These are phyloP conservation scores for Trachythela sp. DNA, from an alignment of 64 coral and sea anemone genomes.

Conservation along the genomic window DNA sequence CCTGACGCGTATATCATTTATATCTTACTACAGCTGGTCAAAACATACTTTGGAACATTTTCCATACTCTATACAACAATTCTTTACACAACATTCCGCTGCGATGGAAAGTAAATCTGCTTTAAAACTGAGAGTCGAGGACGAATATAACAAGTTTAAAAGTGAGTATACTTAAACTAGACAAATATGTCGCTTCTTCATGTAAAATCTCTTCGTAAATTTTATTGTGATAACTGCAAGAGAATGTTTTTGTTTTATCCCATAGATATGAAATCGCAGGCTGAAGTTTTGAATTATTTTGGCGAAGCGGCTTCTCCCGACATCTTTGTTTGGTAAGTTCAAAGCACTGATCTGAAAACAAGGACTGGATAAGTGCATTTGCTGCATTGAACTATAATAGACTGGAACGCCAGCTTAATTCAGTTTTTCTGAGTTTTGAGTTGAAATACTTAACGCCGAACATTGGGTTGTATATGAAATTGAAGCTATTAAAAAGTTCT, in stretches of 20 bases:
- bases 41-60: constrained; percentile 78
- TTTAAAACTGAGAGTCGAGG: constrained; percentile 66
- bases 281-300: constrained; percentile 74
- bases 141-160: constrained; percentile 79
- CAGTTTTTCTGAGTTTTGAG: too few relatives aligned
- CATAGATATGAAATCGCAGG: constrained; percentile 82
- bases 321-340: constrained; percentile 90
- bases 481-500: too few relatives aligned
- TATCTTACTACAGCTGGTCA: constrained; percentile 63
- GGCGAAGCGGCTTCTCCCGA: constrained; percentile 79
- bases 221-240: not conserved
- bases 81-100: constrained; percentile 67
- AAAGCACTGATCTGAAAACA: not conserved
- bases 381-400: too few relatives aligned
- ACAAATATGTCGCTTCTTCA: too few relatives aligned
- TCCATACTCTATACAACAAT: constrained; percentile 69
- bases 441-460: too few relatives aligned
- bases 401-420: too few relatives aligned
- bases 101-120: constrained; percentile 66
- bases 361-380: too few relatives aligned
- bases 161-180: constrained; percentile 30
- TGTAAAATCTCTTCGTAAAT: too few relatives aligned
- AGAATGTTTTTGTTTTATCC: not conserved
- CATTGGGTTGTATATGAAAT: too few relatives aligned
- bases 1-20: too few relatives aligned